Base-by-base conservation (phyloP, 2,113 vertebrate species). In the Xenopus laevis region DNA sequence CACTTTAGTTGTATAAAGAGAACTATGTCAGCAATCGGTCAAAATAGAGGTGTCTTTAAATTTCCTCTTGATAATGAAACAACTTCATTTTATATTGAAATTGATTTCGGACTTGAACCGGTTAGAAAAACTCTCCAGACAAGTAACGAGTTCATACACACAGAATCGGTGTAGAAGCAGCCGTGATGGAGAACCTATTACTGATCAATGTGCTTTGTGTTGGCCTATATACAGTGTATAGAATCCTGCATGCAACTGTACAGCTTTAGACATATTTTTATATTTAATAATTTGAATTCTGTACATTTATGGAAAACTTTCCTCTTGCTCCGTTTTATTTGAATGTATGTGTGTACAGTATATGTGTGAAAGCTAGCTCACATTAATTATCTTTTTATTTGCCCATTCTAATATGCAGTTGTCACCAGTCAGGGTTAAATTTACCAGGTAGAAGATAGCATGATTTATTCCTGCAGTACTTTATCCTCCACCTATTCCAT, bases 191-290 rank as follows among this genome's bases (percentile, higher is more conserved):
- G 11, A 40, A 7, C 6, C 5, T 40, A 40, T 40, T 13, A 50
- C 11, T 50, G 47, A 13, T 47, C 46, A 47, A 13, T 47, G 46
- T 47, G 46, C 10, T 47, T 47, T 47, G 9, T 17, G 12, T 55
- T 55, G 11, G 18, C 7, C 21, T 60, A 23, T 60, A 63, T 63
- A 63, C 61, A 63, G 21, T 30, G 21, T 30, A 33, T 63, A 63
- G 61, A 63, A 33, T 40, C 8, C 27, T 63, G 61, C 21, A 63
- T 55, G 53, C 30, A 63, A 27, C 13, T 63, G 21, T 63, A 63
- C 61, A 63, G 61, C 23, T 63, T 33, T 30, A 63, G 61, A 15
- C 2, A 63, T 63, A 63, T 63, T 63, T 63, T 63, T 63, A 63
- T 63, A 63, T 63, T 27, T 63, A 63, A 8, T 63, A 1, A 33